Evolutionary conservation across 2,888 invertebrate genomes (phyloP).

Genomic region (Clostera curtula): DNA sequence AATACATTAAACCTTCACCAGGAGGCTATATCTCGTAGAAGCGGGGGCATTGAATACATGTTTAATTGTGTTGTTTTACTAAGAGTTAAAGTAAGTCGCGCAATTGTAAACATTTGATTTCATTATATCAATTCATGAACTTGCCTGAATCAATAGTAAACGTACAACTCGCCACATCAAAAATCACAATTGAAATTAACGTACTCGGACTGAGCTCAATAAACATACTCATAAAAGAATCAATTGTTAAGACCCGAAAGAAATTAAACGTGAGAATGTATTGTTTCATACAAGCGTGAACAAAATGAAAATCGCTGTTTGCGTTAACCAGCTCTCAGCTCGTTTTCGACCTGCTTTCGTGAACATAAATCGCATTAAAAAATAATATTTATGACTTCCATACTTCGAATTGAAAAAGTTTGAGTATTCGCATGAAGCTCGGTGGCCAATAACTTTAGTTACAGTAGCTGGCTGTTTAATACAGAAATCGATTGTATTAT

Average conservation of each 20-base stretch:
- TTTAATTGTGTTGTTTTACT: no score
- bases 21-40: conserved; percentile 36
- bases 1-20: conserved; percentile 43
- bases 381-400: conserved; percentile 57
- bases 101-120: no score
- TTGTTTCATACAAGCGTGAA: conserved; percentile 69
- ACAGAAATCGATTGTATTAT: no score
- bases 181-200: conserved; percentile 57
- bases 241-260: conserved; percentile 67
- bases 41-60: conserved; percentile 42
- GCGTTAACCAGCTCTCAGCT: conserved; percentile 67
- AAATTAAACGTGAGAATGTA: conserved; percentile 75
- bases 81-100: no score
- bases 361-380: conserved; percentile 67
- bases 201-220: conserved; percentile 65
- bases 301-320: conserved; percentile 63
- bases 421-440: conserved; percentile 30
- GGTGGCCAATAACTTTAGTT: conserved; percentile 31
- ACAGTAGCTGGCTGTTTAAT: no score
- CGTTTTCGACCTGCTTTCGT: conserved; percentile 69
- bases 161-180: conserved; percentile 27
- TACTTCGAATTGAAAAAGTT: conserved; percentile 45
- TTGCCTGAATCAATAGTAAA: no score
- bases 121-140: no score
- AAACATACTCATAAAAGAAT: conserved; percentile 73